Base-by-base conservation (phyloP, 2,888 invertebrate species). In the Alentia gelatinosa region DNA sequence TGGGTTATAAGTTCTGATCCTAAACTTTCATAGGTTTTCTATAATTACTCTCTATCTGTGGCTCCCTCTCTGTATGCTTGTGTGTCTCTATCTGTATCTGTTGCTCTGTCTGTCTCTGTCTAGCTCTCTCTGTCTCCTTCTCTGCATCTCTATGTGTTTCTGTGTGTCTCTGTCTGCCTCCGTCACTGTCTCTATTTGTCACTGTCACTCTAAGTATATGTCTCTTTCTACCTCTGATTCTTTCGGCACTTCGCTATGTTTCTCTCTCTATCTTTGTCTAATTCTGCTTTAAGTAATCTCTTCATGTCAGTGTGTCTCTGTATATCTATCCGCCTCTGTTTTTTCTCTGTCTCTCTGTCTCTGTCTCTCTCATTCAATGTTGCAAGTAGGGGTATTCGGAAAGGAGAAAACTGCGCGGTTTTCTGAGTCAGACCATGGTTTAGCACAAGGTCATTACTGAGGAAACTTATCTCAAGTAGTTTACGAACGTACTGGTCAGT, bases 61-160 rank as follows among this genome's bases (percentile, higher is more conserved):
- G 9, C 47, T 47, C 47, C 19, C 9, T 47, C 47, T 47, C 9
- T 47, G 47, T 47, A 9, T 47, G 9, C 19, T 9, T 47, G 9
- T 47, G 19, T 47, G 47, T 56, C 39, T 42, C 4, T 88, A 40
- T 35, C 4, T 39, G 88, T 39, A 40, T 88, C 30, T 35, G 39
- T 40, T 33, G 3, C 9, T 88, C 37, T 88, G 50, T 88, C 39
- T 88, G 88, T 37, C 9, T 47, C 47, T 47, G 47, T 47, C 9
- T 47, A 9, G 9, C 47, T 47, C 9, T 47, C 47, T 47, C 1
- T 88, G 88, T 7, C 4, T 7, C 4, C 12, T 15, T 63, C n/a
- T 88, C 39, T 88, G 50, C 42, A 9, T 40, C 23, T 88, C 39
- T 88, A 23, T 88, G 88, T 88, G 88, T 88, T 23, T 35, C 9